phyloP scores from a whole-genome alignment of 2,113 vertebrate genomes.

The Saguinus imperator region DNA sequence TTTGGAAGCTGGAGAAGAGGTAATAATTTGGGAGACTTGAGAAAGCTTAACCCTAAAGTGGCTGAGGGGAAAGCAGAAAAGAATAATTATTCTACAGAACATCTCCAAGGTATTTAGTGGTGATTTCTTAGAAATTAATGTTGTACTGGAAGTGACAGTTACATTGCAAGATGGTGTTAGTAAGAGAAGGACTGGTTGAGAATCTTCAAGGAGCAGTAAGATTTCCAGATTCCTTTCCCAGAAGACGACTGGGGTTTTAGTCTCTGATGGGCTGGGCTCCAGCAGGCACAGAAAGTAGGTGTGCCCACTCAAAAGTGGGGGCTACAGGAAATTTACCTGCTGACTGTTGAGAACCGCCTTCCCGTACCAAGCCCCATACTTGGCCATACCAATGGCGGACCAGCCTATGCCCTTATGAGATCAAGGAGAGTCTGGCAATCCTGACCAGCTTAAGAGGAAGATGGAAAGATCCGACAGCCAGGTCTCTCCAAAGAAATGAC shows the following conservation, averaged over 20 bases:
- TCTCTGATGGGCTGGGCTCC: neutral
- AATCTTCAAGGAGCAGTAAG: neutral
- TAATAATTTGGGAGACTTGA: neutral
- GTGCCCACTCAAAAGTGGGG: neutral
- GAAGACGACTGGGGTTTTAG: neutral
- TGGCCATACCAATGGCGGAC: neutral
- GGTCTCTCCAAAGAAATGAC: neutral
- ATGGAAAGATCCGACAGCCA: neutral
- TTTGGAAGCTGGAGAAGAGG: neutral
- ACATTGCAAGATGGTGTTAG: neutral
- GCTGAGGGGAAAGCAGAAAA: neutral
- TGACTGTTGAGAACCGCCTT: neutral
- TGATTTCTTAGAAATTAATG: neutral
- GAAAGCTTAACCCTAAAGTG: neutral
- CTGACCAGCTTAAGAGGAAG: neutral
- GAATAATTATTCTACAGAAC: neutral
- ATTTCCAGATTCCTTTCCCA: no score
- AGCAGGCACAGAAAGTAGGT: neutral
- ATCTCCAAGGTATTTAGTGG: neutral
- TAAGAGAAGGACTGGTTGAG: neutral
- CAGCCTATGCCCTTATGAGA: neutral
- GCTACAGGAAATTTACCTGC: neutral
- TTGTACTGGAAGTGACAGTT: neutral
- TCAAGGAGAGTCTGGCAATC: no score
- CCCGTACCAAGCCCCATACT: neutral